Evolutionary conservation across 2,113 vertebrate genomes (phyloP), one percentile per base, ranked within the genome.

Genomic region (Hypocryptadius cinnamomeus): DNA sequence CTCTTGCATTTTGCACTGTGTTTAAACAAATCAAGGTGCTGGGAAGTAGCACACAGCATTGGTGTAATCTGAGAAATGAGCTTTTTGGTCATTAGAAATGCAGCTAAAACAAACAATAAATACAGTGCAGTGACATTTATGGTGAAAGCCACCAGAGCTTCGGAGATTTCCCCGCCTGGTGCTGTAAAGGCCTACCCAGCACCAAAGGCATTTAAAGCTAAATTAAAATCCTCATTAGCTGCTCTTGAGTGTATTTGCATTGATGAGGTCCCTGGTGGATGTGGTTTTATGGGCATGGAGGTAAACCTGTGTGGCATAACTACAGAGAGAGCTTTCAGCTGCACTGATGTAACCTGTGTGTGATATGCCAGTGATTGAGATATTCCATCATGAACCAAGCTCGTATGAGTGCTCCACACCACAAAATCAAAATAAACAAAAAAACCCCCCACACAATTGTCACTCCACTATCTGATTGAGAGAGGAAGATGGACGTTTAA

Each of bases 71-170:
- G 93, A 96, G 91, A 94, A 95, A 79, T 11, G 70, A 85, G 85
- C 53, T 73, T 92, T 95, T 94, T 40, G 59, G 93, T 95, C 94
- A 90, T 97, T 96, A 92, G 89, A 92, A 93, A 95, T 14, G 47
- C 95, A 95, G 86, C 89, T 89, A 95, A 96, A 95, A 76, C 85
- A 96, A 96, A 96, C 89, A 97, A 96, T 95, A 96, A 97, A 96
- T 86, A 92, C 5, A 45, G 87, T 39, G 61, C 71, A 16, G 78
- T 96, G 97, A 96, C 96, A 96, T 97, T 96, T 97, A 95, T 79
- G 89, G 91, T 91, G 92, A 96, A 94, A 94, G 84, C 93, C 83
- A 6, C 79, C 88, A 94, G 87, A 85, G 78, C 85, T 86, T 93
- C 6, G 13, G 64, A 93, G 85, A 84, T 85, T 95, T 94, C 90